Conservation (phyloP, 2,797 vertebrate species). For the Pyrocephalus nanus region DNA sequence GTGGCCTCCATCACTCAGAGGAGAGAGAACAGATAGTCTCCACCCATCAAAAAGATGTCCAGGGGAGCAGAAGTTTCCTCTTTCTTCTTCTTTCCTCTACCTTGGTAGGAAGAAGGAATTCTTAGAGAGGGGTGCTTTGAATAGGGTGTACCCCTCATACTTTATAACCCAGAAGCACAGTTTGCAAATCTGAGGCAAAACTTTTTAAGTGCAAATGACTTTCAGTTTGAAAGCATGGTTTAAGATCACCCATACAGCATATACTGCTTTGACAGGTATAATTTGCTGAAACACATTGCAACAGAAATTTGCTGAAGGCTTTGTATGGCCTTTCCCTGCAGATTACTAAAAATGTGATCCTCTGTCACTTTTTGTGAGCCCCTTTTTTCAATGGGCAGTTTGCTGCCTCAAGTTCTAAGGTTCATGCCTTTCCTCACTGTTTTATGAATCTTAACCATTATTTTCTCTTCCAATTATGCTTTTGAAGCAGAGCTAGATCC, state of each 20-base stretch:
- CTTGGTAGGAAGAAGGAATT: background rate
- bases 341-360: background rate
- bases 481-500: background rate
- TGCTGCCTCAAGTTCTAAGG: background rate
- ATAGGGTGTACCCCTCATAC: background rate
- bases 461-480: background rate
- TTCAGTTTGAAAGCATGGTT: background rate
- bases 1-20: background rate
- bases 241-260: background rate
- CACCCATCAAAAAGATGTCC: background rate
- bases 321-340: background rate
- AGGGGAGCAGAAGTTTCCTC: background rate
- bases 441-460: background rate
- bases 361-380: background rate
- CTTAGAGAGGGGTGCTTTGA: background rate
- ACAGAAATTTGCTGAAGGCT: background rate
- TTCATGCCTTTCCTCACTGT: background rate
- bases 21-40: rapidly evolving
- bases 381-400: background rate
- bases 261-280: background rate
- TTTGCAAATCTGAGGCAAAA: background rate
- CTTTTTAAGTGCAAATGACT: background rate
- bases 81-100: background rate
- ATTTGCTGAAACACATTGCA: background rate
- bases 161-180: background rate